Evolutionary conservation across 2,113 vertebrate species (phyloP), one percentile per base, ranked within the genome.

Genomic region (Nematolebias whitei): DNA sequence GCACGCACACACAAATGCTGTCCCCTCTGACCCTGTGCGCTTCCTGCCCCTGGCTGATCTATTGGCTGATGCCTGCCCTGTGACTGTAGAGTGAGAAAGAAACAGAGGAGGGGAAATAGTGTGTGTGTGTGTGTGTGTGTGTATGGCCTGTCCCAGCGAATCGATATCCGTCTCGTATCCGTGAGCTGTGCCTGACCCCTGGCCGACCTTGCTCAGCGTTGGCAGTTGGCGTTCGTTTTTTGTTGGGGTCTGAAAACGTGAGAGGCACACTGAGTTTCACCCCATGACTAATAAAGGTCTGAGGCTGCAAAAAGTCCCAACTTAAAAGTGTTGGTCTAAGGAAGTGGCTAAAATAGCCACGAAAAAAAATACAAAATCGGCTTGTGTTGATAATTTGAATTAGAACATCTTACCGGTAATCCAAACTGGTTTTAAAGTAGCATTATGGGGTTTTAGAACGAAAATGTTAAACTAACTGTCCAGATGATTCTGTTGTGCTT

Each of bases 31-130:
- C 87, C 90, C 81, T 32, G 74, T 74, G 83, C 69, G 63, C 87
- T 88, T 92, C 83, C 89, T 90, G 87, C 83, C 84, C 84, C 84
- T 80, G 87, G 89, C 90, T 92, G 88, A 90, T 92, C 89, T 91
- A 90, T 90, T 88, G 90, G 83, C 72, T 78, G 81, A 76, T 74
- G 84, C 80, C 82, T 88, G 83, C 67, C 78, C 88, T 87, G 87
- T 80, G 80, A 85, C 84, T 84, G 76, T 54, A 66, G 74, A 76
- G 81, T 60, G 63, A 57, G 24, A 44, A 50, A 56, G 44, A 65
- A 63, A 86, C 81, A 80, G 64, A 76, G 69, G 69, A 68, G 80
- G 79, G 65, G 68, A 71, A 71, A 60, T 64, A 75, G n/a, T n/a
- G n/a, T n/a, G n/a, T n/a, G 60, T 64, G 51, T 40, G 57, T 29